A percentile compares a stretch with the other conserved stretches of the same genome.
These are phyloP conservation scores for Sterna hirundo DNA, from an alignment of 2,113 vertebrate species.

Conservation along the genomic window DNA sequence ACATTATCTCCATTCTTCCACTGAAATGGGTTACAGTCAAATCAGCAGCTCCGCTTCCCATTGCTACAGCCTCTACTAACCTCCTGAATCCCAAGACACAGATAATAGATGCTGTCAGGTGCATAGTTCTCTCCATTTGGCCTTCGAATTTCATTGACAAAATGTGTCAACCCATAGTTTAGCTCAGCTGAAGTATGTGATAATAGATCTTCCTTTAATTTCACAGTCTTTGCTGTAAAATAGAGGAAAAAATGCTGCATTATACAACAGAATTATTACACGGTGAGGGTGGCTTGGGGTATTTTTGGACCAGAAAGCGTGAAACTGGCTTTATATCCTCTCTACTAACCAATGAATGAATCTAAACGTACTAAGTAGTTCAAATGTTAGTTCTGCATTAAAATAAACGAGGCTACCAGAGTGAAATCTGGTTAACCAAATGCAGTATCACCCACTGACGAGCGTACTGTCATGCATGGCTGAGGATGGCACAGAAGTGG, in stretches of 20 bases:
- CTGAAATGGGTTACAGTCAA: background rate
- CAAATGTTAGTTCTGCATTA: background rate
- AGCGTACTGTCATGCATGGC: background rate
- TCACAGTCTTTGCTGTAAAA: slow-evolving; percentile 77
- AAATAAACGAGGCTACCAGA: background rate
- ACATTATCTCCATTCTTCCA: background rate
- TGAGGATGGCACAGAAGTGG: background rate
- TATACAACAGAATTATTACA: slow-evolving; percentile 41
- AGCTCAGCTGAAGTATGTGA: slow-evolving; percentile 85
- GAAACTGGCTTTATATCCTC: background rate
- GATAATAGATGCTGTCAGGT: slow-evolving; percentile 96
- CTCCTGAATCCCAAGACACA: slow-evolving; percentile 97
- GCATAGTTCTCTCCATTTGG: slow-evolving; percentile 91
- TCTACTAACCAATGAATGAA: background rate
- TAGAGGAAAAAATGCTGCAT: slow-evolving; percentile 47
- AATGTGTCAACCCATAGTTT: slow-evolving; percentile 83
- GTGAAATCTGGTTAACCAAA: background rate
- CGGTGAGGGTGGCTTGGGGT: background rate
- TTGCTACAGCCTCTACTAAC: slow-evolving; percentile 75
- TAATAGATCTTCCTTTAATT: slow-evolving; percentile 86
- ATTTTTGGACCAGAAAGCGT: background rate
- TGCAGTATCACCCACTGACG: background rate
- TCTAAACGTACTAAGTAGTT: background rate
- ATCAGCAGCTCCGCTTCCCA: background rate
- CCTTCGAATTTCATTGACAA: slow-evolving; percentile 90